Conservation (phyloP, 2,113 vertebrate genomes). For the Cinclus cinclus region DNA sequence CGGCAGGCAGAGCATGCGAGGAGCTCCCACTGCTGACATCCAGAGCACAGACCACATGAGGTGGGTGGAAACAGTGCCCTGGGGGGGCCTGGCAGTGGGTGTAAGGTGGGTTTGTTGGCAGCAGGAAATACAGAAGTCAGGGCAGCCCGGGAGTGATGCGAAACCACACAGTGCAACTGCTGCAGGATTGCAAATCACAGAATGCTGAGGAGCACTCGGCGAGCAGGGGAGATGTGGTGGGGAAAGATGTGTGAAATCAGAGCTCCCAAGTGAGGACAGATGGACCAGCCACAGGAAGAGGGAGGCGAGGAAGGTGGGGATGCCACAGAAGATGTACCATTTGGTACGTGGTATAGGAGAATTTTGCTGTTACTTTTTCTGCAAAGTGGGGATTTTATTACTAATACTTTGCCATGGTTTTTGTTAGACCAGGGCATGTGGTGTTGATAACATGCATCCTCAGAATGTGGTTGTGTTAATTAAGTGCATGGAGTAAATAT, state of each 20-base stretch:
- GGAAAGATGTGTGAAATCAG: conserved; percentile 52
- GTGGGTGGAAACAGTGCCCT: background rate
- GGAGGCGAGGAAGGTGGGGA: conserved; percentile 9
- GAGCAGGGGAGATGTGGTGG: background rate
- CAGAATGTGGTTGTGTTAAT: background rate
- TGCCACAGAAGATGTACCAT: background rate
- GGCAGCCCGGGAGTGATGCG: background rate
- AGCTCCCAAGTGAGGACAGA: conserved; percentile 47
- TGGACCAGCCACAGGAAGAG: conserved; percentile 19
- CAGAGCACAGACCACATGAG: background rate
- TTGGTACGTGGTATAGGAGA: background rate
- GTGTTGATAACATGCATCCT: background rate
- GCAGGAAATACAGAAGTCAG: background rate
- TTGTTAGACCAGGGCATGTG: background rate
- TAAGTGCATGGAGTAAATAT: background rate
- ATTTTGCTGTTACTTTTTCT: conserved; percentile 18
- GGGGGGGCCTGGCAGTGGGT: background rate
- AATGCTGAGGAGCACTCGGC: background rate
- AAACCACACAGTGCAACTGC: background rate
- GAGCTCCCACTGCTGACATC: background rate
- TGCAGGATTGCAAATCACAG: background rate
- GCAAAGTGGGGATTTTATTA: conserved; percentile 12
- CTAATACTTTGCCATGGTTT: conserved; percentile 18
- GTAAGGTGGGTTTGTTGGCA: conserved; percentile 1
- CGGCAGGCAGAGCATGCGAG: accelerated